A percentile compares a stretch with the other conserved stretches of the same genome.
These are phyloP conservation scores for Heterodera schachtii DNA, from an alignment of 1,140 invertebrate genomes.

Conservation along the genomic window DNA sequence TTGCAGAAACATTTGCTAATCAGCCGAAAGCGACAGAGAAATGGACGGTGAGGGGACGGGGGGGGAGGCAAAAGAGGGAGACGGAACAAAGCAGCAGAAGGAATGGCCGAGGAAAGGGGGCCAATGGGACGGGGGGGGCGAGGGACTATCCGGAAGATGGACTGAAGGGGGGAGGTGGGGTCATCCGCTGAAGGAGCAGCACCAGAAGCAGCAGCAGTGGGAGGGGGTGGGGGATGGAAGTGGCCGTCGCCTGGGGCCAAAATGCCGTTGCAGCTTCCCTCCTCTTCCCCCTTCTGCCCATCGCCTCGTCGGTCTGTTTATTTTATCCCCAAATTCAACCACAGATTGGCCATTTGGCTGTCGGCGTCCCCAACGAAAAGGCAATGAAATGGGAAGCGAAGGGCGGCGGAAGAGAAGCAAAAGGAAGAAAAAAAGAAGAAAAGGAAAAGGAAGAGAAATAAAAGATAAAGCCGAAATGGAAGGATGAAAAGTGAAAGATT, in stretches of 20 bases:
- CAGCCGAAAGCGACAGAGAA: slow-evolving; percentile 27
- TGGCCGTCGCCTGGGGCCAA: slow-evolving; percentile 5
- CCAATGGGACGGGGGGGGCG: no score
- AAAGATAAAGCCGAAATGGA: slow-evolving; percentile 9
- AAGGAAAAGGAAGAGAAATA: not conserved
- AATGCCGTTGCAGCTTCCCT: not conserved
- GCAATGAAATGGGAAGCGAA: not conserved
- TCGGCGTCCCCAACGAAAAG: not conserved
- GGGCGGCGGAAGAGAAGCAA: not conserved
- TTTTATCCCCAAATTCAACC: not conserved
- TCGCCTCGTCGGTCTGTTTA: not conserved
- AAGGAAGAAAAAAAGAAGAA: not conserved
- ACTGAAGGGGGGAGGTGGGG: no score
- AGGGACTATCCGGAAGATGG: no score
- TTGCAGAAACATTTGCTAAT: not conserved
- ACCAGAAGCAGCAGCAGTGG: no score
- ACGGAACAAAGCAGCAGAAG: not conserved
- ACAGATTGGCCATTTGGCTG: slow-evolving; percentile 16
- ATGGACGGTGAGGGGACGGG: no score
- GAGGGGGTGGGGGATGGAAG: not conserved
- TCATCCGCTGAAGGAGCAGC: not conserved
- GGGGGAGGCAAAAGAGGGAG: not conserved
- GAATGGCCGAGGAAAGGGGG: not conserved
- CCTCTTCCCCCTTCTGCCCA: not conserved
- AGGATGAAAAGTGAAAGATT: not conserved